These are phyloP conservation scores for Anseranas semipalmata DNA, from an alignment of 2,113 vertebrate genomes.

Conservation along the genomic window DNA sequence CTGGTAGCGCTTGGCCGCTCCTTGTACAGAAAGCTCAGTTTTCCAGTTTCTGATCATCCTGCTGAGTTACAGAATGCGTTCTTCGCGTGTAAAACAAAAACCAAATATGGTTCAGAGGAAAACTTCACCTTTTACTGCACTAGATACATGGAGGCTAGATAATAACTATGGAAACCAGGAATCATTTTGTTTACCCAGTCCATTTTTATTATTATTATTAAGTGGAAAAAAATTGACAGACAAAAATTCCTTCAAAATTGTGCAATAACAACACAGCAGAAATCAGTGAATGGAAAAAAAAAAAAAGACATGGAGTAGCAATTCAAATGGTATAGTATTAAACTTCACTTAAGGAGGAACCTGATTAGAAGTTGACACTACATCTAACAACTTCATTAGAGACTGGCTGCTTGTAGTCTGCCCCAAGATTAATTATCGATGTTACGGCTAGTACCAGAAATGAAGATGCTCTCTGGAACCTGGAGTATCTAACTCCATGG, in stretches of 20 bases:
- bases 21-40: background rate
- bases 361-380: conserved; percentile 37
- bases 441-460: background rate
- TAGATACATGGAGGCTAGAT: background rate
- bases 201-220: conserved; percentile 72
- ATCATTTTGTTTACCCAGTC: conserved; percentile 64
- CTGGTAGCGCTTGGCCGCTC: background rate
- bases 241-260: conserved; percentile 72
- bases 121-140: background rate
- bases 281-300: conserved; percentile 24
- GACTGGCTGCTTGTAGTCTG: background rate
- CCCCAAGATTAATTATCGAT: background rate
- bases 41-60: background rate
- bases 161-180: conserved; percentile 4
- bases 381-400: background rate
- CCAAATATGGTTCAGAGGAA: background rate
- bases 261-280: conserved; percentile 73
- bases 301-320: conserved; percentile 10
- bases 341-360: conserved; percentile 52
- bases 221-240: conserved; percentile 66
- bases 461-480: background rate
- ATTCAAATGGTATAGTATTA: conserved; percentile 51
- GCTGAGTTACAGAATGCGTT: background rate
- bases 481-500: background rate
- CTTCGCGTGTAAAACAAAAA: background rate